Conservation (phyloP, 2,797 vertebrate species). For the Neosalanx taihuensis region DNA sequence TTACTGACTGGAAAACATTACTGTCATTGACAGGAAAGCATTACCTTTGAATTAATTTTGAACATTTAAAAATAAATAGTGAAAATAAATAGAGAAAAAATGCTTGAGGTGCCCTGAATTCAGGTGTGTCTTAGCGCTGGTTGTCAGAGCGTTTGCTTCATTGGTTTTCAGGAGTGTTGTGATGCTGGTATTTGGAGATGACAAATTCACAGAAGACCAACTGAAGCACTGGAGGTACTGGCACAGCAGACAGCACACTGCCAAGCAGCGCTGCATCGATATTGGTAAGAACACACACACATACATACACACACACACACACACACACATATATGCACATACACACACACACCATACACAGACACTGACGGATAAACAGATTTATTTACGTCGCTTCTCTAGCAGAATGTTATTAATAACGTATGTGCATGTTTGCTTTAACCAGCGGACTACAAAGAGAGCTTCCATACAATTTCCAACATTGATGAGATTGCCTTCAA, state of each 20-base stretch:
- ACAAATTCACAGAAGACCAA: slow-evolving; percentile 83
- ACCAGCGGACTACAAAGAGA: slow-evolving; percentile 84
- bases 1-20: no score
- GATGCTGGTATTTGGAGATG: slow-evolving; percentile 82
- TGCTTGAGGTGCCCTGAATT: background rate
- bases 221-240: slow-evolving; percentile 83
- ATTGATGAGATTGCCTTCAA: slow-evolving; percentile 85
- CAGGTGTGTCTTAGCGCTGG: background rate
- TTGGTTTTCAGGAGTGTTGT: slow-evolving; percentile 25
- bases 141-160: slow-evolving; percentile 1
- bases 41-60: no score
- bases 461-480: slow-evolving; percentile 84
- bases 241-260: slow-evolving; percentile 83
- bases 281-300: slow-evolving; percentile 71
- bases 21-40: no score
- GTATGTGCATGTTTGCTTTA: background rate
- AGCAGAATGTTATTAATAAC: background rate
- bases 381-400: background rate
- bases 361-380: background rate
- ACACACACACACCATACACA: background rate
- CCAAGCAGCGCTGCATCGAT: slow-evolving; percentile 85
- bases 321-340: background rate
- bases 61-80: no score
- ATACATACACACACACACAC: background rate
- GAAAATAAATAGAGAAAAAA: background rate